Percentiles rank a stretch among this genome's conserved stretches.
Evolutionary conservation across 2,888 invertebrate species (phyloP).

Genomic region (Hofmannophila pseudospretella): DNA sequence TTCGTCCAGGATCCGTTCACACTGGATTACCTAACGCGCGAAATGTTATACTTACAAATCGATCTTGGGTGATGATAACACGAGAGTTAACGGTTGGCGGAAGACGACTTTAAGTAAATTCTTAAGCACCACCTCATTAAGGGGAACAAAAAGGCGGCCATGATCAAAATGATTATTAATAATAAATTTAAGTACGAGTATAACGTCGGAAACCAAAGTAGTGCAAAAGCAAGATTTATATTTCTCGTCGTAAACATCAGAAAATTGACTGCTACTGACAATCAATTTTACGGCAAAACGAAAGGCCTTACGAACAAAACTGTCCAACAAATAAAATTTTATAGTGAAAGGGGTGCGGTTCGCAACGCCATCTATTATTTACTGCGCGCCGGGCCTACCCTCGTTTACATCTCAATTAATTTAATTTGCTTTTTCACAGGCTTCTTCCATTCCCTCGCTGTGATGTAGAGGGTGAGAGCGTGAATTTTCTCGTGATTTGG

Average conservation of each 20-base stretch:
- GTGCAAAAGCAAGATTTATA: too few relatives aligned
- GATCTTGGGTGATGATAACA: too few relatives aligned
- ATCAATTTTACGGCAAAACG: constrained; percentile 10
- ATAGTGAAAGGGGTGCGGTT: constrained; percentile 51
- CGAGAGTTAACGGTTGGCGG: too few relatives aligned
- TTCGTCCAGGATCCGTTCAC: too few relatives aligned
- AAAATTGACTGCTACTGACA: constrained; percentile 4
- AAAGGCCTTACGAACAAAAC: constrained; percentile 14
- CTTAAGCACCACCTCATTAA: too few relatives aligned
- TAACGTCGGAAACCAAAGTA: too few relatives aligned
- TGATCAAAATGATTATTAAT: too few relatives aligned
- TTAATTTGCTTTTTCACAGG: constrained; percentile 76
- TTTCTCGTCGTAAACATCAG: constrained; percentile 1
- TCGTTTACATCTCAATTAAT: constrained; percentile 75
- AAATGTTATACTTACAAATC: too few relatives aligned
- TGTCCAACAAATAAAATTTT: constrained; percentile 42
- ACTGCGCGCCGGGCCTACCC: constrained; percentile 58
- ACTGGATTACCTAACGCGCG: too few relatives aligned
- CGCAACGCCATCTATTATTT: constrained; percentile 61
- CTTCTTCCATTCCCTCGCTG: constrained; percentile 70
- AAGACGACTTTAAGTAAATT: too few relatives aligned
- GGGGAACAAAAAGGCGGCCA: too few relatives aligned
- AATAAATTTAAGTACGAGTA: too few relatives aligned
- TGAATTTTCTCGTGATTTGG: constrained; percentile 74
- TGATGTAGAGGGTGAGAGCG: constrained; percentile 65